These are phyloP conservation scores for Parazoanthus atlanticus DNA, from an alignment of 92 coral and sea anemone species.

Conservation along the genomic window DNA sequence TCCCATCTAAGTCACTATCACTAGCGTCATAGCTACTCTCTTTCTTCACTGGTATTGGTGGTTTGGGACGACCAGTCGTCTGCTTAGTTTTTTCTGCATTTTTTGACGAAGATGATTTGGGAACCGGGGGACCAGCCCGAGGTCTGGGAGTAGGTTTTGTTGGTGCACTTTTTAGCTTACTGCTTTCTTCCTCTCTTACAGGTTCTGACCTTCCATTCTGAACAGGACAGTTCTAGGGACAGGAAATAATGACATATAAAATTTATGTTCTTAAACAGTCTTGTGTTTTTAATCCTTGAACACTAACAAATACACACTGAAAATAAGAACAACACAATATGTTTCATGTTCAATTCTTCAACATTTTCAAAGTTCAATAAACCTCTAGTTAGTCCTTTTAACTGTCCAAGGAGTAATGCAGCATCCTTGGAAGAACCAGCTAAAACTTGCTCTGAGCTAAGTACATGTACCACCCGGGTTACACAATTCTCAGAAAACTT, in stretches of 20 bases:
- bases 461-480: too few relatives aligned
- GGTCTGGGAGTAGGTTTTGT: slow-evolving; percentile 31
- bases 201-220: slow-evolving; percentile 49
- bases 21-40: slow-evolving; percentile 85
- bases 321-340: too few relatives aligned
- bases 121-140: neutral
- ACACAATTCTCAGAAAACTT: too few relatives aligned
- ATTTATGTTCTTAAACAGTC: too few relatives aligned
- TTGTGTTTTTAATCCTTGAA: too few relatives aligned
- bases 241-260: neutral
- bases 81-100: slow-evolving; percentile 6
- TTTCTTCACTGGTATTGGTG: slow-evolving; percentile 50
- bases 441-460: too few relatives aligned
- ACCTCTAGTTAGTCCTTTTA: too few relatives aligned
- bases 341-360: too few relatives aligned
- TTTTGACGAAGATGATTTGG: slow-evolving; percentile 17
- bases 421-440: too few relatives aligned
- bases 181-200: neutral
- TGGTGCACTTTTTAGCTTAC: slow-evolving; percentile 12
- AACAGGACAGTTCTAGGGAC: slow-evolving; percentile 48
- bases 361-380: too few relatives aligned
- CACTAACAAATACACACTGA: neutral
- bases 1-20: slow-evolving; percentile 82
- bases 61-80: slow-evolving; percentile 19
- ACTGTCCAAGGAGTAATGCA: too few relatives aligned